Conservation (phyloP, 2,888 invertebrate genomes). For the Micoletzkya japonica region DNA sequence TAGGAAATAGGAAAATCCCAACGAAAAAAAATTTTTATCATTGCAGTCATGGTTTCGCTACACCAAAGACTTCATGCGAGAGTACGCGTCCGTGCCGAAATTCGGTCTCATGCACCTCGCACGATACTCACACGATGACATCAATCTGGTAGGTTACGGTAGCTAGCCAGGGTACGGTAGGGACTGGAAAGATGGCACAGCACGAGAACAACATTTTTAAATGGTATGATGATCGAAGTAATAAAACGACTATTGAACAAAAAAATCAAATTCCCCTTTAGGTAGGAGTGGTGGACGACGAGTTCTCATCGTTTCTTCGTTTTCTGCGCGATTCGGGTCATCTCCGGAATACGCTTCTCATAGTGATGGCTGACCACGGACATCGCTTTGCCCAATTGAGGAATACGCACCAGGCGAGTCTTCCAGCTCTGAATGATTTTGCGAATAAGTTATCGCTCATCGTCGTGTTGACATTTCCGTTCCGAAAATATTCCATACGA, state of each 20-base stretch:
- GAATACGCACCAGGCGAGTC: conserved; percentile 29
- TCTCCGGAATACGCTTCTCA: conserved; percentile 63
- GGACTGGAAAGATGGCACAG: too few species aligned
- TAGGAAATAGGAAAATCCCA: conserved; percentile 60
- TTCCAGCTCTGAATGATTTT: too few species aligned
- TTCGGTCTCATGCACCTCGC: conserved; percentile 65
- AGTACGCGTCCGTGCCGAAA: conserved; percentile 56
- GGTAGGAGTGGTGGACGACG: conserved; percentile 69
- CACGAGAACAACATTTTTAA: too few species aligned
- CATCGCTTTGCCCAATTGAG: conserved; percentile 28
- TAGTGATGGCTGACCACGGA: conserved; percentile 61
- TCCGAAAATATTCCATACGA: too few species aligned
- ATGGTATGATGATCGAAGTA: too few species aligned
- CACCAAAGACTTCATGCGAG: conserved; percentile 59
- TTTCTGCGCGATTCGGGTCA: conserved; percentile 45
- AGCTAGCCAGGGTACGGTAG: too few species aligned
- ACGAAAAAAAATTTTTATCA: too few species aligned
- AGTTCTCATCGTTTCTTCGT: conserved; percentile 44
- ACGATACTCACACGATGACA: conserved; percentile 62
- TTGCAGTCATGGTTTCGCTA: conserved; percentile 60
- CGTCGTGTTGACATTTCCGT: too few species aligned
- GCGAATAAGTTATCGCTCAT: too few species aligned
- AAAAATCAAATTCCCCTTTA: too few species aligned
- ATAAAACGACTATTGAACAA: too few species aligned
- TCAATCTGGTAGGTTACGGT: conserved; percentile 48